A percentile compares a stretch with the other conserved stretches of the same genome.
phyloP scores from a whole-genome alignment of 2,113 vertebrate genomes.

The Trogon melanurus region DNA sequence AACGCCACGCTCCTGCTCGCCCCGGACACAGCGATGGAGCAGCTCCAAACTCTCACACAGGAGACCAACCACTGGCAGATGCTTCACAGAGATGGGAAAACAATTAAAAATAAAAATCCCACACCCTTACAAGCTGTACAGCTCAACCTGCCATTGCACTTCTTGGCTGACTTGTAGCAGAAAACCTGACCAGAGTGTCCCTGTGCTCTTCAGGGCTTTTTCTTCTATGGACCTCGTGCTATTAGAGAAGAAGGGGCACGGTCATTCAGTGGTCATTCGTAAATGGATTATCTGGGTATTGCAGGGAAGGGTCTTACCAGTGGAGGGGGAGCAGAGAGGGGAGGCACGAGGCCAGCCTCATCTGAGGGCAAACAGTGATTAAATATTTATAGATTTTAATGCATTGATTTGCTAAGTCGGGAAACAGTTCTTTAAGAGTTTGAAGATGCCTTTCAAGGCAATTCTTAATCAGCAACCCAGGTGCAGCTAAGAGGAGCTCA shows the following conservation, averaged over 20 bases:
- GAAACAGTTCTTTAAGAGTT: conserved; percentile 52
- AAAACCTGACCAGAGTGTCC: background rate
- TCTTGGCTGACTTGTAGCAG: background rate
- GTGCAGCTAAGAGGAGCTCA: conserved; percentile 32
- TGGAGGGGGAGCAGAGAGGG: background rate
- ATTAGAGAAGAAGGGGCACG: conserved; percentile 8
- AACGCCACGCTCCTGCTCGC: background rate
- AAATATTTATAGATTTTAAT: conserved; percentile 80
- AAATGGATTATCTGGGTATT: conserved; percentile 57
- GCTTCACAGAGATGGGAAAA: background rate
- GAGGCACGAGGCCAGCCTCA: background rate
- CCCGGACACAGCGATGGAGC: accelerated
- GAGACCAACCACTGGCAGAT: background rate
- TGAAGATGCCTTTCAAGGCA: conserved; percentile 34
- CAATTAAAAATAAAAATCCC: background rate
- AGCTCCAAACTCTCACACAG: background rate
- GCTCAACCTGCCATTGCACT: background rate
- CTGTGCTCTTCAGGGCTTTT: background rate
- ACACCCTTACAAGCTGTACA: background rate
- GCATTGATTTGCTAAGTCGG: conserved; percentile 64
- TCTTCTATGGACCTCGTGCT: conserved; percentile 15
- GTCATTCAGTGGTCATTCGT: conserved; percentile 34
- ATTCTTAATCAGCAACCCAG: conserved; percentile 47
- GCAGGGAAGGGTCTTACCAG: background rate
- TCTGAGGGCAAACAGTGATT: conserved; percentile 51